phyloP scores from a whole-genome alignment of 2,797 vertebrate species.

The Lagocephalus sceleratus region DNA sequence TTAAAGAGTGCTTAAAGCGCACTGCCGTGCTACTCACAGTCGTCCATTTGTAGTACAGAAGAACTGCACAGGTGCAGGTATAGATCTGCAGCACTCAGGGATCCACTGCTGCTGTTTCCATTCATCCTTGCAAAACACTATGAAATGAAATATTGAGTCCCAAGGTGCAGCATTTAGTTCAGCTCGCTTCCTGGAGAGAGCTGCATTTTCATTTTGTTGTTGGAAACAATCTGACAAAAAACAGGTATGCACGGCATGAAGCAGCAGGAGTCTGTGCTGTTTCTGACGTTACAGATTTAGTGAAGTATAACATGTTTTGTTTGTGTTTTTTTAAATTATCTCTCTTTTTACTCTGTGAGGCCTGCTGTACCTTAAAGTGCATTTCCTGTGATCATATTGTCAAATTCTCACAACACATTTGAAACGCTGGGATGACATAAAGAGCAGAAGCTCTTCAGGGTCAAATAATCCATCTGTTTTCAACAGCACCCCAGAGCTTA shows the following conservation, averaged over 20 bases:
- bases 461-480: too few species aligned
- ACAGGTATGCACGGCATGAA: neutral
- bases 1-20: slow-evolving; percentile 8
- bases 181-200: slow-evolving; percentile 8
- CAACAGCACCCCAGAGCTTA: too few species aligned
- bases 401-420: too few species aligned
- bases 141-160: slow-evolving; percentile 19
- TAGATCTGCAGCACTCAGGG: slow-evolving; percentile 6
- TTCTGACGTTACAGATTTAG: too few species aligned
- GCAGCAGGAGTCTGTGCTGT: neutral
- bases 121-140: slow-evolving; percentile 14
- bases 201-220: neutral
- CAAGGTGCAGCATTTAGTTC: slow-evolving; percentile 7
- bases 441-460: too few species aligned
- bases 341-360: too few species aligned
- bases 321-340: too few species aligned
- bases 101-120: slow-evolving; percentile 9
- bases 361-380: too few species aligned
- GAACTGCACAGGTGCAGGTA: slow-evolving; percentile 1
- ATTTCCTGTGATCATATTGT: too few species aligned
- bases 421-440: too few species aligned
- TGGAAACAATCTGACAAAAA: neutral
- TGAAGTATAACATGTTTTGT: too few species aligned
- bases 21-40: slow-evolving; percentile 2
- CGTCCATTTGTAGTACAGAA: neutral